Evolutionary conservation across 2,797 vertebrate species (phyloP).

Genomic region (Trachops cirrhosus): DNA sequence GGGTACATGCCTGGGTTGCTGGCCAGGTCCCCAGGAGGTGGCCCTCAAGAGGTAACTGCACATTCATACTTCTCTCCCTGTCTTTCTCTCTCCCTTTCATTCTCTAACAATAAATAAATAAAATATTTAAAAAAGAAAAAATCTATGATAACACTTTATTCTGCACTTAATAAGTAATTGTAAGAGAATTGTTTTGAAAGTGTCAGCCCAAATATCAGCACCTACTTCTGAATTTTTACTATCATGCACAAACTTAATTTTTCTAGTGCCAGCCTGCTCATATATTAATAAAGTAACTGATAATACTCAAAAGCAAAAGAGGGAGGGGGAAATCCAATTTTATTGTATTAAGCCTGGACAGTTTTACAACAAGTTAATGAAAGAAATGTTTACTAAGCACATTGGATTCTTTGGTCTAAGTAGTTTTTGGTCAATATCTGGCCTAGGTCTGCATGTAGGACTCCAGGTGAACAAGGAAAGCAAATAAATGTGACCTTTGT

Average conservation of each 20-base stretch:
- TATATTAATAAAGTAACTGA: not conserved
- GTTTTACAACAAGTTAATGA: not conserved
- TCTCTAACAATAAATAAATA: no score
- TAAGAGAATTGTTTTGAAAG: not conserved
- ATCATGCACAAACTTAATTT: not conserved
- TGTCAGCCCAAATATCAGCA: not conserved
- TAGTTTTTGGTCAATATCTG: constrained; percentile 41
- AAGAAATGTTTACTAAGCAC: constrained; percentile 25
- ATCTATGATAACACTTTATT: not conserved
- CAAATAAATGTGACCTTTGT: constrained; percentile 66
- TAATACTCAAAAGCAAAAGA: not conserved
- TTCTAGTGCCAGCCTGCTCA: not conserved
- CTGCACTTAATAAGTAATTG: not conserved
- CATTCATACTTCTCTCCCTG: no score
- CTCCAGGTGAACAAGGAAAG: constrained; percentile 26
- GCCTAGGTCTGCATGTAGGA: not conserved
- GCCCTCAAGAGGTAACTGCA: no score
- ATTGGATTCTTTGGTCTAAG: not conserved
- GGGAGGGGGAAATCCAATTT: not conserved
- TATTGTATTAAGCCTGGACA: not conserved
- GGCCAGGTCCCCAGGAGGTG: no score
- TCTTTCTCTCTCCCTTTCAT: no score
- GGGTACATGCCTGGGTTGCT: no score
- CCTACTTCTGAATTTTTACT: not conserved
- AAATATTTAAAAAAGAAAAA: not conserved